phyloP scores from a whole-genome alignment of 2,113 vertebrate species.

The Silurus asotus region DNA sequence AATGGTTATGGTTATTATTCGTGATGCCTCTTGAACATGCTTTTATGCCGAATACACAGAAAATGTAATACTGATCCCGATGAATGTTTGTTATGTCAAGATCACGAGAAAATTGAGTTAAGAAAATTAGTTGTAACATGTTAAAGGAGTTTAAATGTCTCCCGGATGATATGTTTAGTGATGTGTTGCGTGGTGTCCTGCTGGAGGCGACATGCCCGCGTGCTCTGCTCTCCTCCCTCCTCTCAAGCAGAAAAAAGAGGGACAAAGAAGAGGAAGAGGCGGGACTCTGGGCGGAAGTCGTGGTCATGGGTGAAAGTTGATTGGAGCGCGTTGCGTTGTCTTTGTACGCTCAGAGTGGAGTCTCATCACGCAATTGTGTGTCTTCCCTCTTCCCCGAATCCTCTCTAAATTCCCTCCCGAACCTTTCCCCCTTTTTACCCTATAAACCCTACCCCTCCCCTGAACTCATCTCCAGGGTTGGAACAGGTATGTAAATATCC shows the following conservation, averaged over 20 bases:
- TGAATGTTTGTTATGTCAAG: too few species aligned
- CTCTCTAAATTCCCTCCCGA: slow-evolving; percentile 81
- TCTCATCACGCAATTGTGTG: slow-evolving; percentile 73
- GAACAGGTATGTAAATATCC: slow-evolving; percentile 62
- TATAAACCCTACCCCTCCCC: slow-evolving; percentile 77
- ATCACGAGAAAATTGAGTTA: too few species aligned
- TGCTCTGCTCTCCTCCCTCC: not conserved
- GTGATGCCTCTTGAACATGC: too few species aligned
- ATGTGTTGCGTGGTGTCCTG: not conserved
- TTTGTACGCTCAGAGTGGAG: slow-evolving; percentile 68
- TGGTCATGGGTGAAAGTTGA: slow-evolving; percentile 54
- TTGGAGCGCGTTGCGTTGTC: slow-evolving; percentile 55
- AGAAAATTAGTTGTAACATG: too few species aligned
- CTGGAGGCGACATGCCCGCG: not conserved
- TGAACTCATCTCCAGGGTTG: slow-evolving; percentile 58
- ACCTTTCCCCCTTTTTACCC: slow-evolving; percentile 80
- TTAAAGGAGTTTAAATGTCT: too few species aligned
- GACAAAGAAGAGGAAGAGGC: slow-evolving; percentile 17
- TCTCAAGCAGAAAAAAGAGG: not conserved
- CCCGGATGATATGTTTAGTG: too few species aligned
- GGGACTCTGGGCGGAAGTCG: not conserved
- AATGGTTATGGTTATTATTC: too few species aligned
- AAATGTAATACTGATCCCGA: too few species aligned
- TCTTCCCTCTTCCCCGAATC: slow-evolving; percentile 81
- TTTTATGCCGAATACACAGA: too few species aligned